These are phyloP conservation scores for Brachionus paranguensis DNA, from an alignment of 1,140 invertebrate genomes.

Conservation along the genomic window DNA sequence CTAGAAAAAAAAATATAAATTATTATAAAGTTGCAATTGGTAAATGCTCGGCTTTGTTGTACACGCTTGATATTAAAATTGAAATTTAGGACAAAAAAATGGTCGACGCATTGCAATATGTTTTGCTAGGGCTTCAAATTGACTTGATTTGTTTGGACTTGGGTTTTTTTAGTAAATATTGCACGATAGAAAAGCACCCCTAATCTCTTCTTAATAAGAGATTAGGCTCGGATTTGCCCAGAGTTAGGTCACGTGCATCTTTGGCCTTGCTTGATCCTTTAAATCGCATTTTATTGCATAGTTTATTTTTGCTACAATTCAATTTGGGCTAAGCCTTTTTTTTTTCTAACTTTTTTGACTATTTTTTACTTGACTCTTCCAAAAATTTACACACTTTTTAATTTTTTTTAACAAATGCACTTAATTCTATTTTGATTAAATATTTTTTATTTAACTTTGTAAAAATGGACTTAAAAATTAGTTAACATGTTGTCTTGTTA, in stretches of 20 bases:
- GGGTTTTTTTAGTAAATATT: not conserved
- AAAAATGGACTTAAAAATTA: not conserved
- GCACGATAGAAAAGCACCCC: not conserved
- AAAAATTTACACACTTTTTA: not conserved
- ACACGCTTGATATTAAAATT: not conserved
- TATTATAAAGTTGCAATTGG: not conserved
- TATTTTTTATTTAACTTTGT: not conserved
- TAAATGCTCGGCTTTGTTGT: not conserved
- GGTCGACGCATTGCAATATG: not conserved
- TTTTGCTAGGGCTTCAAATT: not conserved
- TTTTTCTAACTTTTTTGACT: not conserved
- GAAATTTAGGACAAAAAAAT: not conserved
- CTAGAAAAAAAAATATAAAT: not conserved
- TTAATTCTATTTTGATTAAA: not conserved
- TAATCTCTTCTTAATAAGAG: not conserved
- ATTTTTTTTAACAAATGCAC: not conserved
- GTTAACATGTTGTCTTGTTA: not conserved
- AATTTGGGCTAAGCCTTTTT: not conserved
- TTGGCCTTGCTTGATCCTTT: not conserved
- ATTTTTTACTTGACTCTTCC: not conserved
- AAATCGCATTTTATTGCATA: not conserved
- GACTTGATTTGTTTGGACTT: not conserved
- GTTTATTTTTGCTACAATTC: not conserved
- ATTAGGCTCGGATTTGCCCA: not conserved
- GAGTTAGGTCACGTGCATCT: not conserved